Percentiles rank a stretch among this genome's conserved stretches.
phyloP scores from a whole-genome alignment of 2,797 vertebrate genomes.

The Sebastes minor region DNA sequence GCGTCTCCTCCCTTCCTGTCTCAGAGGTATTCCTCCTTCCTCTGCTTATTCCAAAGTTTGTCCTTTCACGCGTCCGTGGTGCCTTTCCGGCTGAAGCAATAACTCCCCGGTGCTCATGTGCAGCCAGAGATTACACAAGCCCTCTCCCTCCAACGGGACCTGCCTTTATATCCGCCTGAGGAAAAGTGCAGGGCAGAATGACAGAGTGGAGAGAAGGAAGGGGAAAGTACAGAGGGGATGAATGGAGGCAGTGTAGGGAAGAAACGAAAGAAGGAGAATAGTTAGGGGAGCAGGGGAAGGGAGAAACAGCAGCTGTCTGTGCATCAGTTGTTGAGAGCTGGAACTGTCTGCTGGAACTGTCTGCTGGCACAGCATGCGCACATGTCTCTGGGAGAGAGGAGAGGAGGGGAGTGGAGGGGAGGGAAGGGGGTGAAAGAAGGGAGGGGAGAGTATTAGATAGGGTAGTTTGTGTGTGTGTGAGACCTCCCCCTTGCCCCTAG shows the following conservation, averaged over 20 bases:
- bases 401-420: slow-evolving; percentile 36
- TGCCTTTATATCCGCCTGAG: slow-evolving; percentile 57
- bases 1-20: slow-evolving; percentile 7
- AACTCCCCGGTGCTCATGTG: slow-evolving; percentile 57
- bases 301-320: slow-evolving; percentile 56
- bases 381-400: slow-evolving; percentile 59
- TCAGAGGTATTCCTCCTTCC: slow-evolving; percentile 26
- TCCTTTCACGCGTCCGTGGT: background rate
- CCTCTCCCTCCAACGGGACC: slow-evolving; percentile 57
- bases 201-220: slow-evolving; percentile 40
- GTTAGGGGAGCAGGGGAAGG: slow-evolving; percentile 37
- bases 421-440: slow-evolving; percentile 23
- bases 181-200: slow-evolving; percentile 58
- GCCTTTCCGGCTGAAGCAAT: slow-evolving; percentile 36
- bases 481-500: slow-evolving; percentile 58
- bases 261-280: slow-evolving; percentile 36
- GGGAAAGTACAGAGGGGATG: slow-evolving; percentile 42
- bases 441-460: slow-evolving; percentile 45
- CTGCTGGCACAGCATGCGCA: slow-evolving; percentile 55
- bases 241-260: slow-evolving; percentile 48
- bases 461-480: slow-evolving; percentile 42
- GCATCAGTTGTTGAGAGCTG: slow-evolving; percentile 59
- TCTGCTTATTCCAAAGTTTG: slow-evolving; percentile 12
- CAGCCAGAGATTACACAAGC: slow-evolving; percentile 69
- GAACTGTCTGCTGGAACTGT: slow-evolving; percentile 66